Evolutionary conservation across 2,797 vertebrate species (phyloP).

Genomic region (Cyclura pinguis): DNA sequence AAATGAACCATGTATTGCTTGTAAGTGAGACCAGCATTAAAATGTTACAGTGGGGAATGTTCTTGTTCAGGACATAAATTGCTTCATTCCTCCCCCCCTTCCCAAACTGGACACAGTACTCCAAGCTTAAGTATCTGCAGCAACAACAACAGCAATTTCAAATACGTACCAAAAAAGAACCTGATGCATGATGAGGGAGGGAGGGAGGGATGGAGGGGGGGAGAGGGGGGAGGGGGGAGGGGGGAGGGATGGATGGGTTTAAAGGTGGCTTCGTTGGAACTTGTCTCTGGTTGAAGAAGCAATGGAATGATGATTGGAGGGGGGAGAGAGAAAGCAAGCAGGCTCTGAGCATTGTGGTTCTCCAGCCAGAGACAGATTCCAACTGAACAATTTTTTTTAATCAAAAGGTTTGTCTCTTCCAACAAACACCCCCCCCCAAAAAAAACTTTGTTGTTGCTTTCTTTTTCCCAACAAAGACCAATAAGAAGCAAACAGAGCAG

Average conservation of each 20-base stretch:
- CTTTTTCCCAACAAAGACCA: constrained; percentile 41
- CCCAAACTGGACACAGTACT: not conserved
- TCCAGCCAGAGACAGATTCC: not conserved
- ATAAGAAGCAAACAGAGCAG: not conserved
- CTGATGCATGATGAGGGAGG: too few species aligned
- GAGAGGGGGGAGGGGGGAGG: too few species aligned
- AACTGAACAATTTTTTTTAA: not conserved
- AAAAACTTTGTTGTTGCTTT: constrained; percentile 13
- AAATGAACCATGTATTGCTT: not conserved
- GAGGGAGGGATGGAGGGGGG: too few species aligned
- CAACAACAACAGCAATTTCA: too few species aligned
- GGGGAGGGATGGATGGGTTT: too few species aligned
- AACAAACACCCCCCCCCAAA: constrained; percentile 48
- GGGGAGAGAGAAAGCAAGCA: too few species aligned
- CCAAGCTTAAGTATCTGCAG: not conserved
- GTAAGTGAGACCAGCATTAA: not conserved
- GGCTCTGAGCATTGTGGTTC: constrained; percentile 2
- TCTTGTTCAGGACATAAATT: not conserved
- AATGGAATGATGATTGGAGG: not conserved
- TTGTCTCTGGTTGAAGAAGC: not conserved
- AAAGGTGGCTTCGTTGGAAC: too few species aligned
- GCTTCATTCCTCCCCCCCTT: not conserved
- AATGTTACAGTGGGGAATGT: not conserved
- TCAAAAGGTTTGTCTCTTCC: constrained; percentile 53
- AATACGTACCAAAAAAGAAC: too few species aligned